Percentiles rank a stretch among this genome's conserved stretches.
phyloP scores from a whole-genome alignment of 2,888 invertebrate genomes.

The Drepana falcataria region DNA sequence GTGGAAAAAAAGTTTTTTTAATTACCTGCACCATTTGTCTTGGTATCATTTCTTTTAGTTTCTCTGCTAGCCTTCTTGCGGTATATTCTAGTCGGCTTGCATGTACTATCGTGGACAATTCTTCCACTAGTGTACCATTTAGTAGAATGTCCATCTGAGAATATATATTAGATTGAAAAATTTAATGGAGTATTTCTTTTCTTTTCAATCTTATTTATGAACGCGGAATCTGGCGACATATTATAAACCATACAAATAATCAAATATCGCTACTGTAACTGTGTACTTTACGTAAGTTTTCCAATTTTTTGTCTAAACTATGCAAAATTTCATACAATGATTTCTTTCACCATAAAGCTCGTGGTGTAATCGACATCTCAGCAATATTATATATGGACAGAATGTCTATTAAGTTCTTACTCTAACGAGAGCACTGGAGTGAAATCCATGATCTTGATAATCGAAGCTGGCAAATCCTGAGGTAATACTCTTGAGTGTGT shows the following conservation, averaged over 20 bases:
- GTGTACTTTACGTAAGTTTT: no score
- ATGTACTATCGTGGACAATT: constrained; percentile 90
- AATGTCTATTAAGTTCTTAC: constrained; percentile 68
- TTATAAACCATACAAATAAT: no score
- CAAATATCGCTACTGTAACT: no score
- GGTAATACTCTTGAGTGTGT: constrained; percentile 90
- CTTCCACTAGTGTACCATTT: constrained; percentile 90
- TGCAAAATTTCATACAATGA: no score
- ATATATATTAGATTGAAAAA: not conserved
- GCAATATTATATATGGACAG: no score
- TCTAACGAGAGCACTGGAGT: constrained; percentile 86
- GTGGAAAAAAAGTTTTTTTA: not conserved
- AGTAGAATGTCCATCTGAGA: constrained; percentile 85
- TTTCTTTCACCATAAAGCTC: no score
- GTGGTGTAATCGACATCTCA: no score
- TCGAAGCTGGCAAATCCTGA: constrained; percentile 98
- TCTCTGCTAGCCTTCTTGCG: constrained; percentile 84
- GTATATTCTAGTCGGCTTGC: constrained; percentile 80
- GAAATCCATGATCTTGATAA: constrained; percentile 93
- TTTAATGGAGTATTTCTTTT: no score
- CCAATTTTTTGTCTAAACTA: no score
- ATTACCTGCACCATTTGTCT: constrained; percentile 87
- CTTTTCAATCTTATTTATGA: no score
- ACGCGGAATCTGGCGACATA: no score
- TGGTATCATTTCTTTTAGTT: constrained; percentile 91